Evolutionary conservation across 2,113 vertebrate species (phyloP), one percentile per base, ranked within the genome.

Genomic region (Cynopterus brachyotis): DNA sequence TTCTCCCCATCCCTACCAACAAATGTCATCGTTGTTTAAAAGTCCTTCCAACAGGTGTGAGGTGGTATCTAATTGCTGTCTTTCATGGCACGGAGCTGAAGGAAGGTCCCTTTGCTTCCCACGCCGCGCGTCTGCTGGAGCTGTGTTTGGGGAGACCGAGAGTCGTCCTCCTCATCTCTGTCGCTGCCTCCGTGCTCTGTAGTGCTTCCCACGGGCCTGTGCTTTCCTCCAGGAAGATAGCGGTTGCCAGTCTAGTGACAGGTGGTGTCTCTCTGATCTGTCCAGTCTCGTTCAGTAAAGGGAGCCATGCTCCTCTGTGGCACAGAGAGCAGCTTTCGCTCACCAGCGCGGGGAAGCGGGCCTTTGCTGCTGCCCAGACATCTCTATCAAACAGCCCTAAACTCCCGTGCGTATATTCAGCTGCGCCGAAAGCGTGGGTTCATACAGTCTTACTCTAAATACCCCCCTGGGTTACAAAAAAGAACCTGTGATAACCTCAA

Each of bases 61-160:
- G 32, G 16, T 47, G 22, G 10, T 37, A 7, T 15, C 37, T n/a
- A 30, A 66, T 57, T 30, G 50, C 59, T 57, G 30, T 32, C 67
- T n/a, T 69, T 75, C 28, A 40, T 9, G 91, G 64, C 28, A 4
- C 8, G 22, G 22, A 80, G 45, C 16, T 80, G 10, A 89, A 70
- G 42, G 20, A 55, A 40, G 47, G 11, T n/a, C 57, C 22, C 22
- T 55, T 66, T 26, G 2, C 64, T 16, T 35, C 19, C 59, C 19
- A 20, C 0, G 26, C 26, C 40, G 17, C 26, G 11, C 0, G 0
- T 53, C 42, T 35, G 9, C 22, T 12, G 28, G 30, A 0, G 72
- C 73, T 72, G 73, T 59, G 7, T 26, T 17, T 73, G 91, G 73
- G 53, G 15, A 16, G 30, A 80, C 15, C 9, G 35, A 16, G 9